phyloP scores from a whole-genome alignment of 2,888 invertebrate genomes.

The Nesidiocoris tenuis region DNA sequence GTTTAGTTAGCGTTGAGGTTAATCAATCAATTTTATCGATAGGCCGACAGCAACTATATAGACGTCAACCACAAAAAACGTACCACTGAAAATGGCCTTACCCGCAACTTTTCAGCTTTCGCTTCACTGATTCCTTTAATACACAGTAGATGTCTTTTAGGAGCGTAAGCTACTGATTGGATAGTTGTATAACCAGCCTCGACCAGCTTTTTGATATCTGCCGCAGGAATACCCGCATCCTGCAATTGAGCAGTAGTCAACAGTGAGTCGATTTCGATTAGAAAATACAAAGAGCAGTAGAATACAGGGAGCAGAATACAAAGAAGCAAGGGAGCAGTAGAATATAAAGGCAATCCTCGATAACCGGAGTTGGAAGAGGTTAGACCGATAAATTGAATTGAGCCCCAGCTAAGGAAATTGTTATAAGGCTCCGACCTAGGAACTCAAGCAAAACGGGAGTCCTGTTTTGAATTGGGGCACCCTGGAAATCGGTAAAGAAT shows the following conservation, averaged over 20 bases:
- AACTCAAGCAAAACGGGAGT: too few relatives aligned
- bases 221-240: slow-evolving; percentile 87
- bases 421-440: too few relatives aligned
- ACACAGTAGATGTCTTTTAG: slow-evolving; percentile 82
- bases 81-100: slow-evolving; percentile 49
- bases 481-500: too few relatives aligned
- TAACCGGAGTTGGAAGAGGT: too few relatives aligned
- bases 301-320: slow-evolving; percentile 6
- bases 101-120: slow-evolving; percentile 91
- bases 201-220: slow-evolving; percentile 88
- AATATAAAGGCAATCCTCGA: too few relatives aligned
- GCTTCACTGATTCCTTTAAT: slow-evolving; percentile 96
- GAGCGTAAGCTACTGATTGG: slow-evolving; percentile 91
- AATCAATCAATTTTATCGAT: too few relatives aligned
- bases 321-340: too few relatives aligned
- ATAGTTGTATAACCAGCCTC: slow-evolving; percentile 94
- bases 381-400: too few relatives aligned
- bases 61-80: neutral
- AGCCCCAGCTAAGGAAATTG: too few relatives aligned
- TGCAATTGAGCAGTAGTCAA: slow-evolving; percentile 54
- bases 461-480: too few relatives aligned
- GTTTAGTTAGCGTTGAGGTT: too few relatives aligned
- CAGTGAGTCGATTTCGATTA: neutral
- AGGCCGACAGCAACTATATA: neutral
- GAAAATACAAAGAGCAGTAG: slow-evolving; percentile 13